A percentile compares a stretch with the other conserved stretches of the same genome.
Conservation (phyloP, 2,113 vertebrate species). For the Rhagologus leucostigma region DNA sequence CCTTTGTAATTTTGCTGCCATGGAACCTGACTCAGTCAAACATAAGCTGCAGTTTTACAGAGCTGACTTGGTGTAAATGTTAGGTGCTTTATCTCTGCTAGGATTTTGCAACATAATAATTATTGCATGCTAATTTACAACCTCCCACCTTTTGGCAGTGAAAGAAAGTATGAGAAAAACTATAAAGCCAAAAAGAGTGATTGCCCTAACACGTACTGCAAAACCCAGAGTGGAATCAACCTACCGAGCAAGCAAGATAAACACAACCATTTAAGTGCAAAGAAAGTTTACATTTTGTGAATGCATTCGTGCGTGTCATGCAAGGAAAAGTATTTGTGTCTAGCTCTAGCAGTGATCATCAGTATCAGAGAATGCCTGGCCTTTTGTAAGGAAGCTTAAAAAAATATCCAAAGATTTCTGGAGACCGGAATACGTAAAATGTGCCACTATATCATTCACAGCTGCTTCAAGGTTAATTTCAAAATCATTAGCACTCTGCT, state of each 20-base stretch:
- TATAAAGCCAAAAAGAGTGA: background rate
- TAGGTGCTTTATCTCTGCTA: background rate
- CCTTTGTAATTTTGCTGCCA: background rate
- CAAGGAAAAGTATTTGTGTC: background rate
- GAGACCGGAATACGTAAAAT: background rate
- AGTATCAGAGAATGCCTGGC: background rate
- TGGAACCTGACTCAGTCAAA: background rate
- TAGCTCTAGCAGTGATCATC: background rate
- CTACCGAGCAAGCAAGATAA: background rate
- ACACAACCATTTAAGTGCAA: background rate
- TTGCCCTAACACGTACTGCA: background rate
- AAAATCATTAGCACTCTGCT: background rate
- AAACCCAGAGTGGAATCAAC: background rate
- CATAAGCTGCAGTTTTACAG: background rate
- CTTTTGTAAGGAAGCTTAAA: background rate
- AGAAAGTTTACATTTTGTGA: background rate
- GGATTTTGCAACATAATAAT: constrained; percentile 1
- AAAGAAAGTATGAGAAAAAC: background rate
- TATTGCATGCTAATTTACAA: background rate
- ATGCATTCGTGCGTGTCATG: background rate
- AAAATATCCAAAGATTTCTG: background rate
- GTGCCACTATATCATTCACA: background rate
- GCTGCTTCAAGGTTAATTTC: background rate
- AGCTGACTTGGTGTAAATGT: background rate
- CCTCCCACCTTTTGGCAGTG: background rate